Conservation (phyloP, 2,888 invertebrate species). For the Caenorhabditis imperialis region DNA sequence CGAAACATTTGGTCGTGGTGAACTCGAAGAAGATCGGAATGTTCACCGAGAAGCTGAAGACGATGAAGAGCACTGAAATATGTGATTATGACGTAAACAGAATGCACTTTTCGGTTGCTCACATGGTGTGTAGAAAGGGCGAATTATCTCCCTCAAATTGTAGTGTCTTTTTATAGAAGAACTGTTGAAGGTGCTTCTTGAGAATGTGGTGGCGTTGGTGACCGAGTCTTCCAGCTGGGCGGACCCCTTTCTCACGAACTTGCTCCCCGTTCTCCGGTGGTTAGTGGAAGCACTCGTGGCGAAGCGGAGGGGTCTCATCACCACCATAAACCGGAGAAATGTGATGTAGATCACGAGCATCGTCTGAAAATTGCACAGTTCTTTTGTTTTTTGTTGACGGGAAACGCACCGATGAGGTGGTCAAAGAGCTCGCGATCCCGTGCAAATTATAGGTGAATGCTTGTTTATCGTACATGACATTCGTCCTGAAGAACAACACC, state of each 20-base stretch:
- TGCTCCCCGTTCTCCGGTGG: conserved; percentile 40
- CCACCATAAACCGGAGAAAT: conserved; percentile 74
- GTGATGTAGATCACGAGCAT: conserved; percentile 76
- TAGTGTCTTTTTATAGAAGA: conserved; percentile 52
- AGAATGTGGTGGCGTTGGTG: conserved; percentile 23
- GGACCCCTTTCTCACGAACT: conserved; percentile 21
- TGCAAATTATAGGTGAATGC: conserved; percentile 66
- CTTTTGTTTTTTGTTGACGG: not conserved
- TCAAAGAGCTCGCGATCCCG: conserved; percentile 69
- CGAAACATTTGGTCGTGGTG: conserved; percentile 68
- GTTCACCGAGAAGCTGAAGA: conserved; percentile 70
- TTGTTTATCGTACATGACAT: conserved; percentile 72
- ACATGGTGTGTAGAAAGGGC: conserved; percentile 62
- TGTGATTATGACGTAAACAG: conserved; percentile 2
- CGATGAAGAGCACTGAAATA: conserved; percentile 68
- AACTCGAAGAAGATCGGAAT: conserved; percentile 75
- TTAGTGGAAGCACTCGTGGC: conserved; percentile 51
- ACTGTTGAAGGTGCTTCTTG: conserved; percentile 33
- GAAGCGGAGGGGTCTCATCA: conserved; percentile 72
- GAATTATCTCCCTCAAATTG: conserved; percentile 59
- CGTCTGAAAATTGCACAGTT: conserved; percentile 63
- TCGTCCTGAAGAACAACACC: conserved; percentile 65
- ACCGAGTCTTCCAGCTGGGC: conserved; percentile 32
- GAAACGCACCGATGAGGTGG: conserved; percentile 69
- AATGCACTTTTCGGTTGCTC: not conserved